These are phyloP conservation scores for Mionectes olivaceus DNA, from an alignment of 2,797 vertebrate genomes.

Conservation along the genomic window DNA sequence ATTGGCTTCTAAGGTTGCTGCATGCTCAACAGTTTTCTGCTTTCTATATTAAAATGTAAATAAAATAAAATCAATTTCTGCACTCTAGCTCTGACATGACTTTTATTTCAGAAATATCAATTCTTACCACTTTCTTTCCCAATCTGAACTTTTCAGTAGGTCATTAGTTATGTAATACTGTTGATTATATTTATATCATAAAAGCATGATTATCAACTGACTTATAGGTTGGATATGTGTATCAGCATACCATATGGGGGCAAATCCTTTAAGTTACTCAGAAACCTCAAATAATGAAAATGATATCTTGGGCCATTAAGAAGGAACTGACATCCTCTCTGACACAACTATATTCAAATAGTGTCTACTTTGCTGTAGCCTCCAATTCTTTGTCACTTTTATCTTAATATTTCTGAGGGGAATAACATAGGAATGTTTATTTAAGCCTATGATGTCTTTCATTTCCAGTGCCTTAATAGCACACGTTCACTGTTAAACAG, in stretches of 20 bases:
- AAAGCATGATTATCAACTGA: not conserved
- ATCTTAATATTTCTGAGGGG: not conserved
- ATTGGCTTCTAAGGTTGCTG: not conserved
- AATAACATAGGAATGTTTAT: not conserved
- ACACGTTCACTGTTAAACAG: not conserved
- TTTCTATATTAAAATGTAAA: not conserved
- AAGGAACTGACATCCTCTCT: not conserved
- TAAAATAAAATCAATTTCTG: not conserved
- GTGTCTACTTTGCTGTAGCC: not conserved
- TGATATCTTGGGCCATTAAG: not conserved
- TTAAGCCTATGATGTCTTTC: not conserved
- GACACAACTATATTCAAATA: not conserved
- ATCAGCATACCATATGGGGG: not conserved
- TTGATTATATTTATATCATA: not conserved
- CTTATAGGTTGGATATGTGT: not conserved
- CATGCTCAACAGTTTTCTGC: not conserved
- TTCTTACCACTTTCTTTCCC: not conserved
- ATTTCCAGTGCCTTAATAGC: not conserved
- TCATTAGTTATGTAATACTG: not conserved
- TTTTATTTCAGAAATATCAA: not conserved
- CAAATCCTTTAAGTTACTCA: not conserved
- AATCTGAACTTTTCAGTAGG: not conserved
- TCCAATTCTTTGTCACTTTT: not conserved
- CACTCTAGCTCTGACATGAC: not conserved
- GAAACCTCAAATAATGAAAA: not conserved